A percentile compares a stretch with the other conserved stretches of the same genome.
These are phyloP conservation scores for Grammomys dolichurus DNA, from an alignment of 2,113 vertebrate species.

Conservation along the genomic window DNA sequence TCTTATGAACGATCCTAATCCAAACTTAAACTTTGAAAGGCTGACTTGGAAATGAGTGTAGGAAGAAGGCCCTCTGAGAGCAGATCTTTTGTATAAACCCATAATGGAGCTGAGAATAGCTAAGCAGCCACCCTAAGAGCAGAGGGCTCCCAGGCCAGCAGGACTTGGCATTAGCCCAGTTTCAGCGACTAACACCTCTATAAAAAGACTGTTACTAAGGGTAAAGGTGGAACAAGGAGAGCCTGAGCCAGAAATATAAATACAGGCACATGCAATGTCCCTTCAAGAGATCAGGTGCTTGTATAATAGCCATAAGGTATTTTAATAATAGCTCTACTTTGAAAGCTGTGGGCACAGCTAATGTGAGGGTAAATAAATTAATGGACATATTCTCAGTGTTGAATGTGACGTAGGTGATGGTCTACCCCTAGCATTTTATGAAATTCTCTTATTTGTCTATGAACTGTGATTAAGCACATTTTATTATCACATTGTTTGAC, in stretches of 20 bases:
- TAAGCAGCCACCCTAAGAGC: not conserved
- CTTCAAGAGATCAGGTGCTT: not conserved
- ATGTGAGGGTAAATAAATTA: not conserved
- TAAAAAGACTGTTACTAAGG: slow-evolving; percentile 31
- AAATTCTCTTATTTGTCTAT: not conserved
- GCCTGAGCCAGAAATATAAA: slow-evolving; percentile 17
- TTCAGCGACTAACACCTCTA: slow-evolving; percentile 51
- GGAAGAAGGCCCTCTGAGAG: not conserved
- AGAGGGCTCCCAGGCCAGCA: not conserved
- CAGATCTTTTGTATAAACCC: not conserved
- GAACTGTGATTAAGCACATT: not conserved
- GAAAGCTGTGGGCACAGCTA: not conserved
- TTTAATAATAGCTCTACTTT: not conserved
- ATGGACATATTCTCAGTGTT: not conserved
- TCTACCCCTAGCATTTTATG: not conserved
- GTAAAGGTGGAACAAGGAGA: not conserved
- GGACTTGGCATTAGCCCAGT: slow-evolving; percentile 50
- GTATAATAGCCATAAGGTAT: not conserved
- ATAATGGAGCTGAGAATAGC: not conserved
- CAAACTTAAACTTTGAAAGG: not conserved
- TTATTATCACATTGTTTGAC: not conserved
- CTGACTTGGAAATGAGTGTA: not conserved
- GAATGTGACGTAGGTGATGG: not conserved
- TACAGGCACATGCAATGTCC: not conserved
- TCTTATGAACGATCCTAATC: not conserved